phyloP scores from a whole-genome alignment of 2,113 vertebrate genomes.

The Emydura subglobosa region DNA sequence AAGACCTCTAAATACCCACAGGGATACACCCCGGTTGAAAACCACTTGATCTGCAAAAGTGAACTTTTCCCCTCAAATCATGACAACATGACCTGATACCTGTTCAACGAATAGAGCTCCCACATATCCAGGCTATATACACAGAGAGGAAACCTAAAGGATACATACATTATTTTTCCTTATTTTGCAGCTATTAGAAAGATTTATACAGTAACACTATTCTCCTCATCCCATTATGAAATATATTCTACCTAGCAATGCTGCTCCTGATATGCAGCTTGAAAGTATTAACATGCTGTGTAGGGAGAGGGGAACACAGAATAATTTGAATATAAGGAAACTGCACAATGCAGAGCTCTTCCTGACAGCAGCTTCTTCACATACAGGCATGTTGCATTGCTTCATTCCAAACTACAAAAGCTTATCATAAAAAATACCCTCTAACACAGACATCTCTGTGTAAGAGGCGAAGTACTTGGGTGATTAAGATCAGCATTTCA shows the following conservation, averaged over 20 bases:
- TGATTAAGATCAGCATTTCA: not conserved
- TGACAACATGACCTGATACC: not conserved
- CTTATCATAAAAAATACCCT: not conserved
- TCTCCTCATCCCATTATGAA: conserved; percentile 1
- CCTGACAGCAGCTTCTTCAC: not conserved
- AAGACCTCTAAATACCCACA: too few species aligned
- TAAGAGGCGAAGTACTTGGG: not conserved
- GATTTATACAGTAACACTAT: conserved; percentile 7
- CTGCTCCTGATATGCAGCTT: not conserved
- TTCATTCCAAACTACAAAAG: not conserved
- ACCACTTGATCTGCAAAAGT: not conserved
- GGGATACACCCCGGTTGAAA: too few species aligned
- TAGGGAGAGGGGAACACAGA: not conserved
- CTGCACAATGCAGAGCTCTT: not conserved
- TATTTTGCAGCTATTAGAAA: not conserved
- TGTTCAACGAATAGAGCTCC: not conserved
- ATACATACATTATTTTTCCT: not conserved
- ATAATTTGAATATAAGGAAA: not conserved
- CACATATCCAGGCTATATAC: not conserved
- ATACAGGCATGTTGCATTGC: not conserved
- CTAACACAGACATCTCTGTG: not conserved
- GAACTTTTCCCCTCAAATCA: not conserved
- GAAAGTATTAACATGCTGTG: conserved; percentile 3
- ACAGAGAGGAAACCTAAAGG: conserved; percentile 12
- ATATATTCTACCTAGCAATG: conserved; percentile 33